phyloP scores from a whole-genome alignment of 23 tunicate species.

The Styela clava region DNA sequence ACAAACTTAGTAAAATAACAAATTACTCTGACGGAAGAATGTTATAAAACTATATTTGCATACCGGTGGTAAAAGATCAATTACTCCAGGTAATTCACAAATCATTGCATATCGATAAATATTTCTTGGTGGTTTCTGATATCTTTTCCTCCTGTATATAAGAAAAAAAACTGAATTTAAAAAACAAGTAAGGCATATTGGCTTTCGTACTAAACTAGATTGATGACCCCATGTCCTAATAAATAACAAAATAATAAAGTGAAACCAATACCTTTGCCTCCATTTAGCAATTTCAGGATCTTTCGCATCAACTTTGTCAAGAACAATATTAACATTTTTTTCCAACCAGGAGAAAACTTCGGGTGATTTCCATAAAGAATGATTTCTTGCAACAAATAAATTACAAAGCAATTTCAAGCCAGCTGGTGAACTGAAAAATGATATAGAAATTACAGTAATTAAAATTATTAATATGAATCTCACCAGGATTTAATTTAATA shows the following conservation, averaged over 20 bases:
- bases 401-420: slow-evolving; percentile 64
- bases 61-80: slow-evolving; percentile 62
- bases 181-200: not conserved
- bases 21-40: too few relatives aligned
- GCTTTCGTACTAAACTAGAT: too few relatives aligned
- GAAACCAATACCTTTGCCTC: slow-evolving; percentile 44
- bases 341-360: slow-evolving; percentile 69
- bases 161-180: not conserved
- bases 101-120: slow-evolving; percentile 82
- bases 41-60: slow-evolving; percentile 11
- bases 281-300: slow-evolving; percentile 37
- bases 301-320: slow-evolving; percentile 30
- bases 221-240: too few relatives aligned
- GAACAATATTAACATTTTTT: slow-evolving; percentile 47
- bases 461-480: not conserved
- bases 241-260: too few relatives aligned
- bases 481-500: not conserved
- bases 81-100: slow-evolving; percentile 60
- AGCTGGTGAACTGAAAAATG: slow-evolving; percentile 37
- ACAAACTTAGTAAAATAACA: too few relatives aligned
- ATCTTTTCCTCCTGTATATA: slow-evolving; percentile 63
- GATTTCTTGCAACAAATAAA: slow-evolving; percentile 57
- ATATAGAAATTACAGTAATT: too few relatives aligned
- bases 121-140: slow-evolving; percentile 79
- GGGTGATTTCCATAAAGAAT: slow-evolving; percentile 62